These are phyloP conservation scores for Tiaroga cobitis DNA, from an alignment of 2,797 vertebrate genomes.

Conservation along the genomic window DNA sequence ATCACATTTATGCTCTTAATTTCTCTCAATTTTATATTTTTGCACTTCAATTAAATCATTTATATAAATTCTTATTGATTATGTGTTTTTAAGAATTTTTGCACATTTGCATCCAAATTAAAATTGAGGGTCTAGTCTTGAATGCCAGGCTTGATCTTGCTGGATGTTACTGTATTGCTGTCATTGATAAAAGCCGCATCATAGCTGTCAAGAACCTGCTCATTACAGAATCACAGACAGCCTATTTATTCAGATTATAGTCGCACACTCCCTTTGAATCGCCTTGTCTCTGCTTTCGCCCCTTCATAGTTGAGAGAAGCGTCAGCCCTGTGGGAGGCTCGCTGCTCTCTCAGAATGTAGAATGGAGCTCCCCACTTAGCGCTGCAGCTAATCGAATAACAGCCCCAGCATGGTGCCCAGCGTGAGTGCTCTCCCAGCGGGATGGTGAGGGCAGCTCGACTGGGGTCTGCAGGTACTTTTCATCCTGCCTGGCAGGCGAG, in stretches of 20 bases:
- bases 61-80: not conserved
- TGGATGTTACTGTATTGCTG: slow-evolving; percentile 50
- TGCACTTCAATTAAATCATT: not conserved
- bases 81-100: not conserved
- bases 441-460: slow-evolving; percentile 76
- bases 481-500: slow-evolving; percentile 80
- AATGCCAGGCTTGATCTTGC: slow-evolving; percentile 51
- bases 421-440: slow-evolving; percentile 80
- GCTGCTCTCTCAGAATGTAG: slow-evolving; percentile 64
- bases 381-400: slow-evolving; percentile 87
- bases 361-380: slow-evolving; percentile 81
- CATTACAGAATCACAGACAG: slow-evolving; percentile 54
- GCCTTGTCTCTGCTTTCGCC: slow-evolving; percentile 49
- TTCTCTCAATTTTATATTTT: not conserved
- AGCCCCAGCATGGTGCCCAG: slow-evolving; percentile 85
- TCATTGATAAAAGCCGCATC: slow-evolving; percentile 47
- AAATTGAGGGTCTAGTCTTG: not conserved
- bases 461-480: slow-evolving; percentile 90
- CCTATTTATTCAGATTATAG: slow-evolving; percentile 60
- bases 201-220: slow-evolving; percentile 46
- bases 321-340: slow-evolving; percentile 75
- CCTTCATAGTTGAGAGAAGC: slow-evolving; percentile 61
- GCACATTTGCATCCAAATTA: not conserved
- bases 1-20: not conserved
- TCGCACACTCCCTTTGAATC: slow-evolving; percentile 66